phyloP scores from a whole-genome alignment of 2,888 invertebrate genomes.

The Agonopterix subpropinquella region DNA sequence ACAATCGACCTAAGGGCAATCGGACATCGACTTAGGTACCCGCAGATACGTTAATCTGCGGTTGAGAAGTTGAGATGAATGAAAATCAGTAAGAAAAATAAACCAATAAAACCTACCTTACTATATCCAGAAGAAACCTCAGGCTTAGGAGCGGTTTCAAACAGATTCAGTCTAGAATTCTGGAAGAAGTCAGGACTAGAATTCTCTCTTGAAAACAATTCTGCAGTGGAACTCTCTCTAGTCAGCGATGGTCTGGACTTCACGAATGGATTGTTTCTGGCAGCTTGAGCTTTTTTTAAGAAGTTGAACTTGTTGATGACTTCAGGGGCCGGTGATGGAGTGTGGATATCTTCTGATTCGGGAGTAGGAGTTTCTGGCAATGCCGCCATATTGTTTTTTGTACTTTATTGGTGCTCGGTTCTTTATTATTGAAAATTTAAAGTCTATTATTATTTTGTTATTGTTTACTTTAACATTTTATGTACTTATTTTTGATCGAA shows the following conservation, averaged over 20 bases:
- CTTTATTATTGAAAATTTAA: too few species aligned
- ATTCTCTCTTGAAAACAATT: slow-evolving; percentile 57
- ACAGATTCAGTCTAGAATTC: slow-evolving; percentile 59
- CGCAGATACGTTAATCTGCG: too few species aligned
- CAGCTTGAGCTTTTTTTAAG: slow-evolving; percentile 45
- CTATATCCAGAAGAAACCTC: slow-evolving; percentile 34
- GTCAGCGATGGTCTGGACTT: slow-evolving; percentile 53
- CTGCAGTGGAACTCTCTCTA: slow-evolving; percentile 58
- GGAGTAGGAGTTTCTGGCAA: slow-evolving; percentile 10
- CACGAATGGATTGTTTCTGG: slow-evolving; percentile 57
- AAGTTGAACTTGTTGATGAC: slow-evolving; percentile 54
- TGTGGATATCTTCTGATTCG: slow-evolving; percentile 39
- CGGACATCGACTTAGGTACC: too few species aligned
- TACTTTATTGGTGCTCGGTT: too few species aligned
- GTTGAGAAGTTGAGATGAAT: too few species aligned
- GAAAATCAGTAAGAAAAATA: not conserved
- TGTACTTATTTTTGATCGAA: too few species aligned
- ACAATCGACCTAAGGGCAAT: too few species aligned
- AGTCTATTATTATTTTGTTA: too few species aligned
- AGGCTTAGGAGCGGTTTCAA: slow-evolving; percentile 60
- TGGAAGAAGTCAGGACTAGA: slow-evolving; percentile 64
- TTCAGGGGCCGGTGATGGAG: slow-evolving; percentile 40
- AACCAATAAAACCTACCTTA: slow-evolving; percentile 34
- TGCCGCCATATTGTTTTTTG: too few species aligned
- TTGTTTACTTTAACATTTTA: too few species aligned